Evolutionary conservation across 2,888 invertebrate genomes (phyloP).

Genomic region (Isoperla grammatica): DNA sequence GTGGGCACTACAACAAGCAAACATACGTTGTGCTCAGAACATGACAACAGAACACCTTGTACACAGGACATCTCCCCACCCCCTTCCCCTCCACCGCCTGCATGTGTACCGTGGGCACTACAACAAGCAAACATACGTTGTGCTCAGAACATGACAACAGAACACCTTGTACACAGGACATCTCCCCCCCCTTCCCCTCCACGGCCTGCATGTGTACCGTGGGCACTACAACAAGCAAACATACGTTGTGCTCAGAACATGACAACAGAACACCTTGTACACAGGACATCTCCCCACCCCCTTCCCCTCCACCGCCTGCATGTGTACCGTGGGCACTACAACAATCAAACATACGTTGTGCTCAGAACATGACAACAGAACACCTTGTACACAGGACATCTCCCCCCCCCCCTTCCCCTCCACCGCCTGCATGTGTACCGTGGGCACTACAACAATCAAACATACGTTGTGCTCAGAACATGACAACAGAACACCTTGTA

Average conservation of each 20-base stretch:
- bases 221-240: conserved; percentile 53
- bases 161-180: conserved; percentile 90
- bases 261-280: conserved; percentile 89
- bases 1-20: conserved; percentile 58
- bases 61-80: conserved; percentile 82
- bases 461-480: neutral
- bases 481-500: conserved; percentile 92
- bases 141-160: no score
- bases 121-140: conserved; percentile 39
- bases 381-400: conserved; percentile 86
- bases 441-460: conserved; percentile 55
- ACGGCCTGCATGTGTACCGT: conserved; percentile 81
- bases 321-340: conserved; percentile 69
- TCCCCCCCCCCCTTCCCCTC: conserved; percentile 83
- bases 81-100: conserved; percentile 84
- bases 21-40: conserved; percentile 1
- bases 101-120: conserved; percentile 71
- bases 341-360: conserved; percentile 37
- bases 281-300: conserved; percentile 83
- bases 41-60: conserved; percentile 92
- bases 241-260: neutral
- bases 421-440: conserved; percentile 79
- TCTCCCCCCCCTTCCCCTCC: conserved; percentile 78
- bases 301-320: conserved; percentile 84
- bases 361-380: no score